These are phyloP conservation scores for Dryobotodes eremita DNA, from an alignment of 2,888 invertebrate species.

Conservation along the genomic window DNA sequence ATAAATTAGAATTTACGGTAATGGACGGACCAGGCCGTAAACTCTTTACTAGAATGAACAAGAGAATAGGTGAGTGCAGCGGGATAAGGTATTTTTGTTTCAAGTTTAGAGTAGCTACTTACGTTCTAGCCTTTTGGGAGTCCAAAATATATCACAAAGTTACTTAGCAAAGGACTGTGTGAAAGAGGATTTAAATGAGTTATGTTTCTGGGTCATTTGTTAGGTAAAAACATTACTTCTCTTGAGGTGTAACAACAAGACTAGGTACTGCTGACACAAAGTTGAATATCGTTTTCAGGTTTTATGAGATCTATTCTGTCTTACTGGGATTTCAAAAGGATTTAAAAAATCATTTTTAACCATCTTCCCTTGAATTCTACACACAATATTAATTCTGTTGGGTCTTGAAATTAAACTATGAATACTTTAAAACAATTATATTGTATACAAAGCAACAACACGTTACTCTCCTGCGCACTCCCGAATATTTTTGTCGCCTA, in stretches of 20 bases:
- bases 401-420: too few relatives aligned
- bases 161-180: constrained; percentile 21
- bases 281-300: background rate
- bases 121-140: constrained; percentile 47
- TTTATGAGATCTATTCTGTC: background rate
- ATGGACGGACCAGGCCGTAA: constrained; percentile 64
- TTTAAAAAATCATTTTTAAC: background rate
- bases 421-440: too few relatives aligned
- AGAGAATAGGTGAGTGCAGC: constrained; percentile 53
- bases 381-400: too few relatives aligned
- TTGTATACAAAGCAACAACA: too few relatives aligned
- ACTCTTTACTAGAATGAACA: constrained; percentile 47
- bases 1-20: constrained; percentile 73
- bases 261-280: background rate
- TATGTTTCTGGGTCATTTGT: background rate
- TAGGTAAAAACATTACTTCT: background rate
- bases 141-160: constrained; percentile 21
- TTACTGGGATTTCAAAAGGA: background rate
- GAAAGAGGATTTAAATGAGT: constrained; percentile 19
- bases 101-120: constrained; percentile 57
- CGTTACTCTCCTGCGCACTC: too few relatives aligned
- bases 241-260: background rate
- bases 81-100: constrained; percentile 48
- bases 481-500: too few relatives aligned
- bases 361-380: background rate